Conservation (phyloP, 2,797 vertebrate genomes). For the Gallirallus australis region DNA sequence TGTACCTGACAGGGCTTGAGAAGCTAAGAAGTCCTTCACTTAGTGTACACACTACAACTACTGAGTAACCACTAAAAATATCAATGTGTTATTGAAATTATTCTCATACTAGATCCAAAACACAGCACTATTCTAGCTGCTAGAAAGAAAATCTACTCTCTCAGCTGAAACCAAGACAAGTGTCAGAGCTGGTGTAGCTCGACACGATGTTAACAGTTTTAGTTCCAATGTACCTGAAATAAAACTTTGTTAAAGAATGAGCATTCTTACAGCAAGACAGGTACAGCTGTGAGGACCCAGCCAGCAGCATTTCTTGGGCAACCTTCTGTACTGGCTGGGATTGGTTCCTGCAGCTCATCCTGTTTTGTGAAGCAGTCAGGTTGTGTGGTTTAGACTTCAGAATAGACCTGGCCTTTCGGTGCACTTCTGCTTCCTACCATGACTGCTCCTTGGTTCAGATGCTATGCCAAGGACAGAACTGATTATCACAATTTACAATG, state of each 20-base stretch:
- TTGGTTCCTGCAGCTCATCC: neutral
- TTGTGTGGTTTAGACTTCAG: neutral
- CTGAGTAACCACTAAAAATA: no score
- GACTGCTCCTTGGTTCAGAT: neutral
- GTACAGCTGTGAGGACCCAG: neutral
- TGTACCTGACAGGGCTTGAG: no score
- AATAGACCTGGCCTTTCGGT: neutral
- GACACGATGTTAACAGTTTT: neutral
- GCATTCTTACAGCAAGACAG: neutral
- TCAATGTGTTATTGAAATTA: no score
- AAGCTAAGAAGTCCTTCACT: no score
- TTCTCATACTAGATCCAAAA: no score
- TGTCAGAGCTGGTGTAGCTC: neutral
- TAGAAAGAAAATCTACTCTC: no score
- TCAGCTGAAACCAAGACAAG: no score
- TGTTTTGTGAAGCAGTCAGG: neutral
- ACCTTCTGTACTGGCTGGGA: neutral
- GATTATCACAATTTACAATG: neutral
- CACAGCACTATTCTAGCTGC: no score
- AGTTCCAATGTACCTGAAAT: neutral
- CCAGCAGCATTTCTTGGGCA: neutral
- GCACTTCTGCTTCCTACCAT: neutral
- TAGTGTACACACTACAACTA: no score
- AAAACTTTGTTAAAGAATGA: neutral
- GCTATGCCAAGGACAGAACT: neutral